Evolutionary conservation across 1,140 invertebrate genomes (phyloP), one percentile per base, ranked within the genome.

Genomic region (Drosophila ercepeae): DNA sequence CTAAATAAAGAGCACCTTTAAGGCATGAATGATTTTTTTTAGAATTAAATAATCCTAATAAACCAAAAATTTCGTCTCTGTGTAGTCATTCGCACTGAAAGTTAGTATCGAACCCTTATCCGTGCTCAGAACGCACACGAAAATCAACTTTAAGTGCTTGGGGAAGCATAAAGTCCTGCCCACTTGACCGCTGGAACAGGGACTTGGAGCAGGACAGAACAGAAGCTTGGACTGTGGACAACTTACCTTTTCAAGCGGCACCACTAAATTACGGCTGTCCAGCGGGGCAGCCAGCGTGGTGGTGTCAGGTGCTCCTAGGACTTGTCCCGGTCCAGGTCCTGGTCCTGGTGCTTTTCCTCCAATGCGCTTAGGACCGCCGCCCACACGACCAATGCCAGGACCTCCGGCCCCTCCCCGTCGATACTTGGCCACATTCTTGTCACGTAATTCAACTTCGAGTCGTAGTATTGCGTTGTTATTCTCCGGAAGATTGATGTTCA

Each of bases 391-490:
- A 5, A 42, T 52, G n/a, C 63, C 63, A 0, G 63, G 76, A 1
- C 69, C 68, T 19, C 27, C 57, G 9, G 64, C 65, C 2, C 61
- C 71, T 29, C 67, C 68, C 42, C 72, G 83, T 59, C 73, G 89
- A 76, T 78, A 90, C 61, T 88, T 91, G 59, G 90, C 77, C 69
- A 81, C 77, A 84, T 92, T 89, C 90, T 92, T 92, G 81, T 92
- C 91, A 89, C 91, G 91, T 89, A 92, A 78, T 81, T 92, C 90
- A 71, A 92, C 91, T 88, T 92, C 91, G 67, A 92, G 82, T 75
- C 88, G 79, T 54, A 92, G 75, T 65, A 91, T 75, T 78, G 89
- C 90, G 73, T 91, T 90, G 78, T 90, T 89, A 73, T 89, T 82
- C 68, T 89, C 82, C 57, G 89, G 81, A 69, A 89, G 86, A 84